phyloP scores from a whole-genome alignment of 2,113 vertebrate species.

The Verasper variegatus region DNA sequence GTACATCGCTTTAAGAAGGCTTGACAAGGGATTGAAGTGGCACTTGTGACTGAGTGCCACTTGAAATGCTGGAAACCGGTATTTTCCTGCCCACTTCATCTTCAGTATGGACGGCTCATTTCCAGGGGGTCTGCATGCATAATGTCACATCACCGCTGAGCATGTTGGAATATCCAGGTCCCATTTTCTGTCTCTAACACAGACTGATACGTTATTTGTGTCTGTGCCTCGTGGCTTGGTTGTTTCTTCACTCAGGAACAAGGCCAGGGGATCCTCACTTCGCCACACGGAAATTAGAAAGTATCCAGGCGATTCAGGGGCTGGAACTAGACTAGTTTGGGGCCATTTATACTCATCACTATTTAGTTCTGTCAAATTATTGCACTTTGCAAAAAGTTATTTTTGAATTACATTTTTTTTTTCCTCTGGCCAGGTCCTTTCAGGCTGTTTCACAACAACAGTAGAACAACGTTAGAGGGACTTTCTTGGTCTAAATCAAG shows the following conservation, averaged over 20 bases:
- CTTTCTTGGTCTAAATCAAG: too few relatives aligned
- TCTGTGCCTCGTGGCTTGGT: neutral
- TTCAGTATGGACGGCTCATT: conserved; percentile 48
- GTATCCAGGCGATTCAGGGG: neutral
- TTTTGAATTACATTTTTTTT: conserved; percentile 29
- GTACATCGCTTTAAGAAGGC: conserved; percentile 39
- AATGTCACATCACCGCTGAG: conserved; percentile 50
- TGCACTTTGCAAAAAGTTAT: neutral
- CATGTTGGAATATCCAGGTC: conserved; percentile 19
- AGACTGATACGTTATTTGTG: conserved; percentile 23
- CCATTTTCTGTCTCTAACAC: conserved; percentile 36
- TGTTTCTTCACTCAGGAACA: conserved; percentile 13
- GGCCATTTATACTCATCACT: neutral
- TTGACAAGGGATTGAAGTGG: conserved; percentile 54
- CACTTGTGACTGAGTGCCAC: conserved; percentile 59
- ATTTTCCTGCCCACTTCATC: conserved; percentile 68
- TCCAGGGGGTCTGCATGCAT: conserved; percentile 60
- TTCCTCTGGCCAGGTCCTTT: conserved; percentile 16
- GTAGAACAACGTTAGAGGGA: too few relatives aligned
- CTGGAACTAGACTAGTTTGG: neutral
- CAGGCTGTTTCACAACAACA: conserved; percentile 9
- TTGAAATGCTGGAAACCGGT: conserved; percentile 61
- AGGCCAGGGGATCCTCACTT: neutral
- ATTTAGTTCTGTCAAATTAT: conserved; percentile 30
- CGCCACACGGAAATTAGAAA: neutral